A percentile compares a stretch with the other conserved stretches of the same genome.
Evolutionary conservation across 2,888 invertebrate genomes (phyloP).

Genomic region (Ceratothoa steindachneri): DNA sequence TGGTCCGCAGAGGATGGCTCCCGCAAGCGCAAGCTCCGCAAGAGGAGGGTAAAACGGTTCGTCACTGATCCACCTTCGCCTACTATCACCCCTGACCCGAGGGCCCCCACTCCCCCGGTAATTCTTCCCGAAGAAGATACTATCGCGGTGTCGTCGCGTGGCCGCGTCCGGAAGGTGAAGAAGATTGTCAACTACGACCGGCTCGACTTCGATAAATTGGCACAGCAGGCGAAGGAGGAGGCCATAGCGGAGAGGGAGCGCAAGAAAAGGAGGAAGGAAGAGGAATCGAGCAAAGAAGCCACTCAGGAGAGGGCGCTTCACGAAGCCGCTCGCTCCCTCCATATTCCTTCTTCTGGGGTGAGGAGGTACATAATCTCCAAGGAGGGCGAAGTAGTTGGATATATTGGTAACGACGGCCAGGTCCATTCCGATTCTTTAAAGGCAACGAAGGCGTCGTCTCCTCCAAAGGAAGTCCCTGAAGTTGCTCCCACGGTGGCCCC

Average conservation of each 20-base stretch:
- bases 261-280: not conserved
- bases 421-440: slow-evolving; percentile 27
- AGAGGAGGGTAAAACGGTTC: slow-evolving; percentile 33
- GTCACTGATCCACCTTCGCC: slow-evolving; percentile 3
- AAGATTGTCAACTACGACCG: slow-evolving; percentile 45
- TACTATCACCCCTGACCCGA: not conserved
- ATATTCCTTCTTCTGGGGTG: slow-evolving; percentile 23
- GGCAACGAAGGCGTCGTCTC: not conserved
- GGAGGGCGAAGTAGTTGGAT: slow-evolving; percentile 34
- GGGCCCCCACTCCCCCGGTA: not conserved
- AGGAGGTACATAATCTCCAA: slow-evolving; percentile 34
- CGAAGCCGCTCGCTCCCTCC: slow-evolving; percentile 4
- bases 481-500: not conserved
- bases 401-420: slow-evolving; percentile 41
- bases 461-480: not conserved
- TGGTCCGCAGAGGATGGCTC: slow-evolving; percentile 39
- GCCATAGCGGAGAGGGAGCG: slow-evolving; percentile 19
- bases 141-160: slow-evolving; percentile 39
- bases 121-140: not conserved
- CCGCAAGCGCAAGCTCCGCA: slow-evolving; percentile 40
- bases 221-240: slow-evolving; percentile 37
- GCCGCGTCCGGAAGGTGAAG: slow-evolving; percentile 41
- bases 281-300: not conserved
- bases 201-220: slow-evolving; percentile 40
- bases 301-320: not conserved